phyloP scores from a whole-genome alignment of 2,797 vertebrate species.

The Sandelia bainsii region DNA sequence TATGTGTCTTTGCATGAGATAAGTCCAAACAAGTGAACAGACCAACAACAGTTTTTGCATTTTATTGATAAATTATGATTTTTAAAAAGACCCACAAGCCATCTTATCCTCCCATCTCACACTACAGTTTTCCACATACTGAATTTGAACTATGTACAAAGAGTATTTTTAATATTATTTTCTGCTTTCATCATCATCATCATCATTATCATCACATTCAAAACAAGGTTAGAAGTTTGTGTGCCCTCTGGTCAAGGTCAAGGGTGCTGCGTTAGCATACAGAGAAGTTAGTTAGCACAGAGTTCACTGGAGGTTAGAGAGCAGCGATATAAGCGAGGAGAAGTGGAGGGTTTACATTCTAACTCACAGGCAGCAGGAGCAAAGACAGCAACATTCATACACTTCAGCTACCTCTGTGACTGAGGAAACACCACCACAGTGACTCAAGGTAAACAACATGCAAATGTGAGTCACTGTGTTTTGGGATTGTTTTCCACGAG shows the following conservation, averaged over 20 bases:
- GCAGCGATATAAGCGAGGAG: slow-evolving; percentile 58
- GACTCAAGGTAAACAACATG: slow-evolving; percentile 65
- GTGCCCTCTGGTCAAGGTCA: slow-evolving; percentile 74
- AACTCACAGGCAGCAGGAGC: slow-evolving; percentile 64
- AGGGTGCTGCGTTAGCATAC: slow-evolving; percentile 70
- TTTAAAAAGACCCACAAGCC: slow-evolving; percentile 86
- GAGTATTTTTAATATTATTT: slow-evolving; percentile 53
- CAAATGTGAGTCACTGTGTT: slow-evolving; percentile 62
- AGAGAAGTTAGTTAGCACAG: slow-evolving; percentile 71
- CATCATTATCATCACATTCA: slow-evolving; percentile 80
- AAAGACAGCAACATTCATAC: slow-evolving; percentile 58
- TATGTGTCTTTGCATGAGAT: not conserved
- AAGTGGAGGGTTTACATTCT: slow-evolving; percentile 75
- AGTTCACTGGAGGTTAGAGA: slow-evolving; percentile 69
- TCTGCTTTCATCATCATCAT: slow-evolving; percentile 58
- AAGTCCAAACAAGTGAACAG: slow-evolving; percentile 9
- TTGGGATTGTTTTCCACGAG: slow-evolving; percentile 55
- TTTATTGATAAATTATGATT: slow-evolving; percentile 90
- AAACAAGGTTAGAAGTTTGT: slow-evolving; percentile 79
- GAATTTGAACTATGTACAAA: slow-evolving; percentile 84
- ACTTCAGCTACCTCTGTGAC: slow-evolving; percentile 55
- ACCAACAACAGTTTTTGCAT: slow-evolving; percentile 66
- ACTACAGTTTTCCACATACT: slow-evolving; percentile 73
- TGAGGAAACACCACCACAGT: slow-evolving; percentile 49
- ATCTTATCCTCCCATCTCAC: slow-evolving; percentile 70